Evolutionary conservation across 2,113 vertebrate species (phyloP).

Genomic region (Speoplatyrhinus poulsoni): DNA sequence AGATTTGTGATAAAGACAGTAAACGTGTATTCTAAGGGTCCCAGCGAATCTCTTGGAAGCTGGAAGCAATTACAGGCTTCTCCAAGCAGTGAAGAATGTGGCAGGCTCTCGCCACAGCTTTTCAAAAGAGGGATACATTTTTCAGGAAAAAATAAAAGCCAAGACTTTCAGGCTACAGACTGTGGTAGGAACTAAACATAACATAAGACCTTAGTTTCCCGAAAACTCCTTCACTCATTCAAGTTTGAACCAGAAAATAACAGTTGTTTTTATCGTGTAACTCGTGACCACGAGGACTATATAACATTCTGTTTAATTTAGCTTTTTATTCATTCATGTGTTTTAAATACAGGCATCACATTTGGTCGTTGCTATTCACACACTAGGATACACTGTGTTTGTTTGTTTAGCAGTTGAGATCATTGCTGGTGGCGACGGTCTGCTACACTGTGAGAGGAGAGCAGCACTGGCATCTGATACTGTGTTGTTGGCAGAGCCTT

Average conservation of each 20-base stretch:
- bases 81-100: constrained; percentile 63
- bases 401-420: not conserved
- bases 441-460: not conserved
- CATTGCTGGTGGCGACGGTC: constrained; percentile 5
- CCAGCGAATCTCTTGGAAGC: constrained; percentile 47
- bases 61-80: constrained; percentile 74
- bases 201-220: constrained; percentile 52
- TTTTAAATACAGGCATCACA: not conserved
- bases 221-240: constrained; percentile 25
- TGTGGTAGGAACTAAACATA: constrained; percentile 59
- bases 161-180: constrained; percentile 35
- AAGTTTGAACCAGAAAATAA: constrained; percentile 29
- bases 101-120: constrained; percentile 57
- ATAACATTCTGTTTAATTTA: constrained; percentile 22
- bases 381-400: not conserved
- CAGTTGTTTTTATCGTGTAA: not conserved
- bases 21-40: constrained; percentile 30
- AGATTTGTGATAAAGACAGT: constrained; percentile 56
- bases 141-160: constrained; percentile 39
- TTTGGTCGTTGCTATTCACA: not conserved
- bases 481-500: constrained; percentile 28
- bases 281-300: not conserved
- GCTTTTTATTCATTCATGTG: not conserved
- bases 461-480: constrained; percentile 14
- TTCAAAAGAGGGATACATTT: constrained; percentile 48